Evolutionary conservation across 2,113 vertebrate species (phyloP).

Genomic region (Cacatua alba): DNA sequence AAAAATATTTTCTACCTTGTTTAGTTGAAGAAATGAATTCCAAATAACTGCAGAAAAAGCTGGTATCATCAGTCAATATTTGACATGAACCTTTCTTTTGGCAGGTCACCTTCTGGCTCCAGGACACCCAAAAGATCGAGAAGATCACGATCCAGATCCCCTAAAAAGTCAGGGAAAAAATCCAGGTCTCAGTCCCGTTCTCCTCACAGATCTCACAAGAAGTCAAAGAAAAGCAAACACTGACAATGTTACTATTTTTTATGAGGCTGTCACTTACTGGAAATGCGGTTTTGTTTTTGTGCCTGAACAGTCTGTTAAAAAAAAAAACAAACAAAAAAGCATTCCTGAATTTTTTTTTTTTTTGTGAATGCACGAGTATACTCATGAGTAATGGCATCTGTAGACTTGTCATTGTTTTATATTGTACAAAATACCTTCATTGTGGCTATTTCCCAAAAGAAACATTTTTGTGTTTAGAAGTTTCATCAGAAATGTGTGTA

Average conservation of each 20-base stretch:
- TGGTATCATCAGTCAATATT: background rate
- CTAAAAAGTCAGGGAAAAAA: slow-evolving; percentile 97
- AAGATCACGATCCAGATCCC: slow-evolving; percentile 91
- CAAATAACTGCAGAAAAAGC: background rate
- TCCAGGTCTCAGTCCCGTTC: slow-evolving; percentile 96
- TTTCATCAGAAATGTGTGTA: slow-evolving; percentile 82
- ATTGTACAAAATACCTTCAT: slow-evolving; percentile 84
- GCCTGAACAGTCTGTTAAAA: slow-evolving; percentile 83
- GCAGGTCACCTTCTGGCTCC: slow-evolving; percentile 92
- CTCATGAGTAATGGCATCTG: slow-evolving; percentile 80
- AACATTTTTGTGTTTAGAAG: slow-evolving; percentile 82
- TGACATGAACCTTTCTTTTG: background rate
- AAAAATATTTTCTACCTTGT: background rate
- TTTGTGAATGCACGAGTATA: slow-evolving; percentile 86
- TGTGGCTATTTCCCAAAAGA: slow-evolving; percentile 80
- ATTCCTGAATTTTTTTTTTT: slow-evolving; percentile 77
- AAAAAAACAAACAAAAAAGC: slow-evolving; percentile 72
- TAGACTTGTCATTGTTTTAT: slow-evolving; percentile 86
- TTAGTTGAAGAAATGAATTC: background rate
- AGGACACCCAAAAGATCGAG: slow-evolving; percentile 95
- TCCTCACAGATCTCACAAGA: slow-evolving; percentile 98
- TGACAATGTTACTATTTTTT: slow-evolving; percentile 82
- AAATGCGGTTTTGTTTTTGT: slow-evolving; percentile 85
- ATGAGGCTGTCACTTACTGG: slow-evolving; percentile 83
- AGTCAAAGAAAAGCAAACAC: slow-evolving; percentile 99